Evolutionary conservation across 2,888 invertebrate species (phyloP).

Genomic region (Xanthia icteritia): DNA sequence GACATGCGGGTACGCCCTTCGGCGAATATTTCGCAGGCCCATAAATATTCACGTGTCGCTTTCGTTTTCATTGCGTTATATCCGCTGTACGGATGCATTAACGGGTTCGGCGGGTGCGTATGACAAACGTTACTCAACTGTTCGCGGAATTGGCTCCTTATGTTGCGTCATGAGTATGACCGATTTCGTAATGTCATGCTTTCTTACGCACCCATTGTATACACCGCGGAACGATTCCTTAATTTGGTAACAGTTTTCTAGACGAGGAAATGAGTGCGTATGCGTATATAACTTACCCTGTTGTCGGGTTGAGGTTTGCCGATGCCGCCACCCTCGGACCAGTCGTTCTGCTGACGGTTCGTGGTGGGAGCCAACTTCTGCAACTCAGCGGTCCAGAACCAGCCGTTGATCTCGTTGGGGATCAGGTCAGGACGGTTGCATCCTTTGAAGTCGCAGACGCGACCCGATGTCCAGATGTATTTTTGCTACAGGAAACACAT

Average conservation of each 20-base stretch:
- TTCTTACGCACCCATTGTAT: constrained; percentile 70
- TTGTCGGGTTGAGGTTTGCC: constrained; percentile 97
- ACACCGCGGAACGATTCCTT: constrained; percentile 62
- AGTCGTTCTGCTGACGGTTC: constrained; percentile 95
- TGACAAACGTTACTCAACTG: constrained; percentile 86
- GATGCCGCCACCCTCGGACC: constrained; percentile 96
- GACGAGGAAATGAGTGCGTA: constrained; percentile 49
- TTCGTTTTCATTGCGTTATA: constrained; percentile 88
- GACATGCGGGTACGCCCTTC: constrained; percentile 89
- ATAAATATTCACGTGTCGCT: constrained; percentile 87
- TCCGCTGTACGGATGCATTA: constrained; percentile 75
- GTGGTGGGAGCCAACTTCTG: constrained; percentile 96
- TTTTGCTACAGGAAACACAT: constrained; percentile 90
- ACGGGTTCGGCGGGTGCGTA: constrained; percentile 75
- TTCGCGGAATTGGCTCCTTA: constrained; percentile 77
- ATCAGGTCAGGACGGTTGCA: constrained; percentile 96
- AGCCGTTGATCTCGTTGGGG: constrained; percentile 95
- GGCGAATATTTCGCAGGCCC: constrained; percentile 88
- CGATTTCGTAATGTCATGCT: constrained; percentile 79
- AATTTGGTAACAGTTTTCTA: constrained; percentile 47
- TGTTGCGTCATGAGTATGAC: constrained; percentile 79
- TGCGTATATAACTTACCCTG: constrained; percentile 84
- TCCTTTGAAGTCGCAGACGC: constrained; percentile 97
- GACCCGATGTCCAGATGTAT: constrained; percentile 98
- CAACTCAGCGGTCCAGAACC: constrained; percentile 97